Evolutionary conservation across 2,797 vertebrate species (phyloP).

Genomic region (Buceros bicornis): DNA sequence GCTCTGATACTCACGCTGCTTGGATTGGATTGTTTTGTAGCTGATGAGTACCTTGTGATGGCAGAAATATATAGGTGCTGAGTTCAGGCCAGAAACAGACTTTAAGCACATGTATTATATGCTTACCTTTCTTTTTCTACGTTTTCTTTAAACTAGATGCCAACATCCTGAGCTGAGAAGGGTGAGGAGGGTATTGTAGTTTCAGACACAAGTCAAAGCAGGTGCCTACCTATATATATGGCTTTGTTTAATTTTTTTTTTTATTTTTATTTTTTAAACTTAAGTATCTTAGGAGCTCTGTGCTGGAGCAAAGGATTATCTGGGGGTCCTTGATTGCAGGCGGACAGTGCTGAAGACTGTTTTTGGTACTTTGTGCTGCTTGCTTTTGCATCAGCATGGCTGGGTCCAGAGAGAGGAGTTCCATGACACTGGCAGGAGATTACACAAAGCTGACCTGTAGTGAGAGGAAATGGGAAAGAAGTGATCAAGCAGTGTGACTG

Average conservation of each 20-base stretch:
- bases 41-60: background rate
- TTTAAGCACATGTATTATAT: background rate
- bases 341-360: background rate
- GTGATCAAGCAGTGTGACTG: background rate
- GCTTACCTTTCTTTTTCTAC: background rate
- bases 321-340: background rate
- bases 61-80: background rate
- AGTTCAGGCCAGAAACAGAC: background rate
- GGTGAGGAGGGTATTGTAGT: background rate
- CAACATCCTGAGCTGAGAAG: background rate
- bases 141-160: background rate
- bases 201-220: background rate
- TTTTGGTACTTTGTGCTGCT: background rate
- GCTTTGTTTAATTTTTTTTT: too few species aligned
- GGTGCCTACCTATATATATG: background rate
- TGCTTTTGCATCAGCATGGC: background rate
- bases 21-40: background rate
- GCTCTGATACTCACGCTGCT: background rate
- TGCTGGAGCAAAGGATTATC: background rate
- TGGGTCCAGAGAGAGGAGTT: background rate
- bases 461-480: background rate
- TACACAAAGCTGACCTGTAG: background rate
- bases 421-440: background rate
- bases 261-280: background rate
- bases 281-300: background rate